phyloP scores from a whole-genome alignment of 2,113 vertebrate species.

The Rhineura floridana region DNA sequence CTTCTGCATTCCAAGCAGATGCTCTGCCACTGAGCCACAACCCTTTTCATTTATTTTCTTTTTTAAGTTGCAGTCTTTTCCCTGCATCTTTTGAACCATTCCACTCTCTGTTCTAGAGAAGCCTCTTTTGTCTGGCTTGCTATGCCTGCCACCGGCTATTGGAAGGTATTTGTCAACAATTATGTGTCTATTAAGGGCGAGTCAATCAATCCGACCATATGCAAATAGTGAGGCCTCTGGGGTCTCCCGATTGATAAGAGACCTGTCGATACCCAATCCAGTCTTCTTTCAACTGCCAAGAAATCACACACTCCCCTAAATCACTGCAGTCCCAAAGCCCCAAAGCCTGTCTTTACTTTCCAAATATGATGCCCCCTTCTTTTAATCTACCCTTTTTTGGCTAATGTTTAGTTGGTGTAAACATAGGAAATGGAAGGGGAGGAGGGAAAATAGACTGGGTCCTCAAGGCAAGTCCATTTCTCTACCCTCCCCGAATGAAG shows the following conservation, averaged over 20 bases:
- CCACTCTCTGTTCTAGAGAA: conserved; percentile 6
- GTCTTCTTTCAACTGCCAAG: conserved; percentile 83
- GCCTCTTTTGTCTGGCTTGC: conserved; percentile 66
- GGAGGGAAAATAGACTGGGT: neutral
- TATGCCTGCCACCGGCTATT: conserved; percentile 85
- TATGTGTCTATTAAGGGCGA: conserved; percentile 98
- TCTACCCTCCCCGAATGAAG: too few relatives aligned
- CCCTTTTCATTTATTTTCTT: too few relatives aligned
- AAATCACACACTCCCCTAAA: conserved; percentile 79
- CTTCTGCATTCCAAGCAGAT: too few relatives aligned
- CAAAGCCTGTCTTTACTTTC: conserved; percentile 40
- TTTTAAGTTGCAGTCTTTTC: neutral
- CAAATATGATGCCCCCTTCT: neutral
- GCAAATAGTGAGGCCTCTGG: conserved; percentile 89
- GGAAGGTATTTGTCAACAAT: conserved; percentile 98
- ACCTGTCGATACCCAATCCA: conserved; percentile 90
- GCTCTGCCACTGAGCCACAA: too few relatives aligned
- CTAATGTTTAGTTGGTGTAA: conserved; percentile 61
- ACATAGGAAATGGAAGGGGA: conserved; percentile 22
- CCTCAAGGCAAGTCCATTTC: neutral
- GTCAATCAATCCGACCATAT: conserved; percentile 96
- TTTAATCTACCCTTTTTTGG: conserved; percentile 8
- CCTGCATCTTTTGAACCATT: neutral
- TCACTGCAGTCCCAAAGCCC: conserved; percentile 65
- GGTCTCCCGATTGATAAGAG: conserved; percentile 87